Evolutionary conservation across 2,888 invertebrate species (phyloP).

Genomic region (Ligdia adustata): DNA sequence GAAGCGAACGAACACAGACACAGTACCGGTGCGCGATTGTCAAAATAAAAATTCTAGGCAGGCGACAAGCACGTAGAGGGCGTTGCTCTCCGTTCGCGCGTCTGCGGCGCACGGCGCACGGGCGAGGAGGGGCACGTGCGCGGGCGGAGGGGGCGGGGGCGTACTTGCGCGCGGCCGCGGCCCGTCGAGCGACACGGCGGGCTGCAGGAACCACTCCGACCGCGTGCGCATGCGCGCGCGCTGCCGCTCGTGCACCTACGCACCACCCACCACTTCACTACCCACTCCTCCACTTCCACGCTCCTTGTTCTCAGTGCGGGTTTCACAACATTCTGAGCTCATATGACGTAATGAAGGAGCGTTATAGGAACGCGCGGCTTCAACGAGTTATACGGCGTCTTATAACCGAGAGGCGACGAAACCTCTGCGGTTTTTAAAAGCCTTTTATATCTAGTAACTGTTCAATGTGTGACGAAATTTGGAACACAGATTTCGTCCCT

Average conservation of each 20-base stretch:
- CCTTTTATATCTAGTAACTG: too few species aligned
- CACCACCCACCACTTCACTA: constrained; percentile 49
- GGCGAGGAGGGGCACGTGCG: constrained; percentile 30
- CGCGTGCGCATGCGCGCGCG: constrained; percentile 98
- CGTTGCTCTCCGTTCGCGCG: constrained; percentile 66
- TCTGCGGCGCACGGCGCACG: constrained; percentile 46
- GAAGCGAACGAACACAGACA: constrained; percentile 71
- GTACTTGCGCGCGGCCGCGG: constrained; percentile 73
- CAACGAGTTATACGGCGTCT: not conserved
- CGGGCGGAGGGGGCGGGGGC: constrained; percentile 47
- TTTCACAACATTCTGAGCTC: too few species aligned
- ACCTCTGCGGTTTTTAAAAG: constrained; percentile 5
- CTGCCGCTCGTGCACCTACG: constrained; percentile 97
- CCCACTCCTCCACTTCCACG: too few species aligned
- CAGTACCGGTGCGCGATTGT: constrained; percentile 75
- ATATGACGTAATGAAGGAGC: too few species aligned
- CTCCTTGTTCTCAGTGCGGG: too few species aligned
- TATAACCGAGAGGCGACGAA: constrained; percentile 4
- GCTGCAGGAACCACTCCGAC: constrained; percentile 98
- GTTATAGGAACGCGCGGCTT: too few species aligned
- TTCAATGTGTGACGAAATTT: not conserved
- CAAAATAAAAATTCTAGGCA: constrained; percentile 84
- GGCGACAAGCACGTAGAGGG: constrained; percentile 81
- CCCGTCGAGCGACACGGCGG: constrained; percentile 82
- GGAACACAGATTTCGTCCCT: constrained; percentile 23